These are phyloP conservation scores for Neodontobutis hainanensis DNA, from an alignment of 2,113 vertebrate species.

Conservation along the genomic window DNA sequence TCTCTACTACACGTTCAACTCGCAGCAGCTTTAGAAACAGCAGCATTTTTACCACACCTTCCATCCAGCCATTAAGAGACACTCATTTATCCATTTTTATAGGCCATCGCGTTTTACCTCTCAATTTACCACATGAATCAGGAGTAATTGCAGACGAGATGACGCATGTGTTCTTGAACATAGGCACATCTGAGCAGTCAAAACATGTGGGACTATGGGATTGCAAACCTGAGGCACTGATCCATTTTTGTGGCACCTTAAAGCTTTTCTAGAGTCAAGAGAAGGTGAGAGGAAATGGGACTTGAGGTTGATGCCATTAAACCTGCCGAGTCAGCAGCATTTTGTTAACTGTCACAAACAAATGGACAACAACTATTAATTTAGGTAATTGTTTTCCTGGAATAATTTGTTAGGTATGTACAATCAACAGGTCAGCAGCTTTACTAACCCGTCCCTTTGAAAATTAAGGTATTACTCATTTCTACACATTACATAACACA, in stretches of 20 bases:
- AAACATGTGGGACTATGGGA: neutral
- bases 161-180: neutral
- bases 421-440: neutral
- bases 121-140: no score
- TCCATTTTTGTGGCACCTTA: constrained; percentile 8
- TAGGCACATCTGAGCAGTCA: neutral
- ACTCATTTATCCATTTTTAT: no score
- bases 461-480: neutral
- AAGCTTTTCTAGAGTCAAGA: neutral
- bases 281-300: constrained; percentile 19
- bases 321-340: neutral
- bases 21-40: no score
- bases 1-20: no score
- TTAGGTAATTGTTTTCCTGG: no score
- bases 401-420: no score
- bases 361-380: constrained; percentile 10
- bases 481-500: neutral
- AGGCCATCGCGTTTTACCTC: no score
- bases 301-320: constrained; percentile 27
- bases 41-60: no score
- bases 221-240: constrained; percentile 1
- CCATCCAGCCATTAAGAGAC: no score
- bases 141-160: neutral
- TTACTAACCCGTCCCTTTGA: neutral
- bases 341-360: neutral